Percentiles rank a stretch among this genome's conserved stretches.
These are phyloP conservation scores for Cyaniris semiargus DNA, from an alignment of 2,888 invertebrate genomes.

Conservation along the genomic window DNA sequence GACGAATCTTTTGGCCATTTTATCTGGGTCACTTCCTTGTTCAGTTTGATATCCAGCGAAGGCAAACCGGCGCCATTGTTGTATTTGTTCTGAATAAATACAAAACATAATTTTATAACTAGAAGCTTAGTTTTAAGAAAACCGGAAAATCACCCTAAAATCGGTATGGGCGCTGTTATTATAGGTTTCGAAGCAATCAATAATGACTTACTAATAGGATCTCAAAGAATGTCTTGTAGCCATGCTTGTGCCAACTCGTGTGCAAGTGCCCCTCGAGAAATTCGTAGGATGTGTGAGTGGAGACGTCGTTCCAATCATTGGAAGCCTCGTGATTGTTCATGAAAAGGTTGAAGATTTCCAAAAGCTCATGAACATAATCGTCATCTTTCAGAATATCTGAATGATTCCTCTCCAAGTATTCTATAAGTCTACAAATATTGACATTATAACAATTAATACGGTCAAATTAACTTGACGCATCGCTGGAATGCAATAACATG, in stretches of 20 bases:
- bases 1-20: constrained; percentile 51
- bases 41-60: constrained; percentile 53
- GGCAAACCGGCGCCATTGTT: constrained; percentile 60
- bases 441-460: too few species aligned
- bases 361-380: constrained; percentile 46
- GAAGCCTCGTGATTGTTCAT: constrained; percentile 48
- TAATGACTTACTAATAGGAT: constrained; percentile 47
- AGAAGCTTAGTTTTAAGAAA: background rate
- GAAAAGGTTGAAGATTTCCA: constrained; percentile 46
- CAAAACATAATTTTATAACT: background rate
- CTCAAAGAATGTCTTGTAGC: constrained; percentile 53
- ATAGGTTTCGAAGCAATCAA: background rate
- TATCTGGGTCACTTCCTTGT: constrained; percentile 57
- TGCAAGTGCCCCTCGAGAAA: constrained; percentile 46
- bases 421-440: constrained; percentile 41
- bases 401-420: constrained; percentile 45
- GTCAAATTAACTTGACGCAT: too few species aligned
- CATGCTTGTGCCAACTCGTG: constrained; percentile 50
- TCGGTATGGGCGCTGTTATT: too few species aligned
- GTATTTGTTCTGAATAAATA: constrained; percentile 58
- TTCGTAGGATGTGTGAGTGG: constrained; percentile 41
- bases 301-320: constrained; percentile 51
- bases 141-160: background rate
- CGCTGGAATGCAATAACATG: too few species aligned
- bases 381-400: constrained; percentile 46